Evolutionary conservation across 2,113 vertebrate genomes (phyloP).

Genomic region (Aegypius monachus): DNA sequence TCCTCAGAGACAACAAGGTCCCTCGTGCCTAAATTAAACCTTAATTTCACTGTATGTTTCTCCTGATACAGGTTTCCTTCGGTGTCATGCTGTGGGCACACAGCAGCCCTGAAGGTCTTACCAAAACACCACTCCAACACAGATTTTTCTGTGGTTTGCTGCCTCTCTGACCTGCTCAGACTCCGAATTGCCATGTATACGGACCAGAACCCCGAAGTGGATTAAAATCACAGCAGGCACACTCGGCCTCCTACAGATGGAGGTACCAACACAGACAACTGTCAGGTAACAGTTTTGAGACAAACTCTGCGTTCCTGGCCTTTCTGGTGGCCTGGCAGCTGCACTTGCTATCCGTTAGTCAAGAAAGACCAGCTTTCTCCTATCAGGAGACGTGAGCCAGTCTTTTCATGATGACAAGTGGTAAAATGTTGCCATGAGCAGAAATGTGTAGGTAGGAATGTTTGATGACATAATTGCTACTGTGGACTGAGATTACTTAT

Average conservation of each 20-base stretch:
- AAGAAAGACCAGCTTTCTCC: not conserved
- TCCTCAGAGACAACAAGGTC: not conserved
- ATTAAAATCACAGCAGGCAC: not conserved
- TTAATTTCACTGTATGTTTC: not conserved
- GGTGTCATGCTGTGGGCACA: rapidly evolving
- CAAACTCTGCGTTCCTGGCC: not conserved
- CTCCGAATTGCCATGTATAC: not conserved
- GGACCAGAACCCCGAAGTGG: too few species aligned
- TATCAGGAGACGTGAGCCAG: not conserved
- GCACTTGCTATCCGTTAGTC: not conserved
- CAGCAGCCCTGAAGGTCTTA: not conserved
- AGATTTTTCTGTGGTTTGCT: not conserved
- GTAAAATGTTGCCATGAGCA: not conserved
- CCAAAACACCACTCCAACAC: not conserved
- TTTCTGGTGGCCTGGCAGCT: not conserved
- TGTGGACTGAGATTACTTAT: not conserved
- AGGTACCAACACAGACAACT: not conserved
- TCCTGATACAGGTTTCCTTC: rapidly evolving
- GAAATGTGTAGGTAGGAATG: not conserved
- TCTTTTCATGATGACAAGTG: not conserved
- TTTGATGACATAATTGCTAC: not conserved
- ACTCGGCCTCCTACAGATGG: not conserved
- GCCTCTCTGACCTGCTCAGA: not conserved
- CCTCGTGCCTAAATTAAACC: not conserved
- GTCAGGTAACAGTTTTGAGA: not conserved